Evolutionary conservation across 2,888 invertebrate genomes (phyloP), one percentile per base, ranked within the genome.

Genomic region (Apodemia zela): DNA sequence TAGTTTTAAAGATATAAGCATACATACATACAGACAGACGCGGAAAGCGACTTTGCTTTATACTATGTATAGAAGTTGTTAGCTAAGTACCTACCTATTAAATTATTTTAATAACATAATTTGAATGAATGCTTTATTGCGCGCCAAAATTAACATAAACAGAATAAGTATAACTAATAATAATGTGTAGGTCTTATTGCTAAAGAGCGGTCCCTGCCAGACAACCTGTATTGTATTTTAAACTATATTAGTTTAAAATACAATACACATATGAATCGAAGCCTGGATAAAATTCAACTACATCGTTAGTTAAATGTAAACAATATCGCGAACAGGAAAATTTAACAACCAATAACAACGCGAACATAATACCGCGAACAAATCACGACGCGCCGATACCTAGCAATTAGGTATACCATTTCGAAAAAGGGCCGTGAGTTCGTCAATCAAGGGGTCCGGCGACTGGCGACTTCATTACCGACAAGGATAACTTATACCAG

Each of bases 391-490:
- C 45, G 77, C 79, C 81, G 83, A 85, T 85, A 84, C 84, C 85
- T 80, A 81, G 75, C 74, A 73, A 74, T 80, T 78, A 80, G 81
- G 79, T 80, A 78, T 75, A 81, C 77, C 75, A 80, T 82, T 81
- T 80, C 81, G 84, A 84, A 86, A 87, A 88, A 86, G 87, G 85
- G 82, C 84, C 75, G 64, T 35, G 74, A 81, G 81, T 83, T 80
- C 87, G 87, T 89, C 90, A 89, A 89, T 89, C 89, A 89, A 84
- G 85, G 85, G 87, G 83, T 73, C 81, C 76, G 79, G 74, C 72
- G 83, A 85, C 76, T 77, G 80, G 81, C 84, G 88, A 89, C 89
- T 91, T 91, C 90, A 91, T 91, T 91, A 91, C 86, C 76, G 79
- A 70, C 83, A 86, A 77, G 67, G 84, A 78, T 85, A 82, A 71